phyloP scores from a whole-genome alignment of 1,140 invertebrate species.

The Bombus picipes region DNA sequence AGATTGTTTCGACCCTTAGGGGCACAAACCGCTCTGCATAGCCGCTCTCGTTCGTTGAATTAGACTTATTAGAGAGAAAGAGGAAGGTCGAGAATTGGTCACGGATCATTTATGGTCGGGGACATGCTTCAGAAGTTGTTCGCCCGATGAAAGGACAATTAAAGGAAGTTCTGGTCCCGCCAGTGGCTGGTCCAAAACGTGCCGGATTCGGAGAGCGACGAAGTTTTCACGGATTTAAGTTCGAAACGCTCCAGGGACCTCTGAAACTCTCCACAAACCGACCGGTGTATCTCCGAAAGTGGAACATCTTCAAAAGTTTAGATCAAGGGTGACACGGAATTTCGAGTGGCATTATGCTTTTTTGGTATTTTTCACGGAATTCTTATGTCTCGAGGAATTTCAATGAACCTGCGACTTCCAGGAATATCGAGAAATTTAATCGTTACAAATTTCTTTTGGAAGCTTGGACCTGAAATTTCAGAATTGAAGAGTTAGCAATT shows the following conservation, averaged over 20 bases:
- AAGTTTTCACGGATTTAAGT: conserved; percentile 13
- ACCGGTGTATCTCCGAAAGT: not conserved
- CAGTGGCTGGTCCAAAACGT: too few relatives aligned
- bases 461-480: not conserved
- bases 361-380: too few relatives aligned
- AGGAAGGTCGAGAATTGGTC: not conserved
- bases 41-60: not conserved
- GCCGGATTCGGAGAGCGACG: not conserved
- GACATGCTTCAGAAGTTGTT: conserved; percentile 18
- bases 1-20: not conserved
- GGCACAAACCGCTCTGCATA: not conserved
- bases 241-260: conserved; percentile 7
- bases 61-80: conserved; percentile 33
- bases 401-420: not conserved
- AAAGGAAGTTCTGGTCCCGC: conserved; percentile 4
- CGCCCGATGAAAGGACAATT: conserved; percentile 40
- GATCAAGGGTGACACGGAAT: not conserved
- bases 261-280: not conserved
- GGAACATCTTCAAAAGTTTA: not conserved
- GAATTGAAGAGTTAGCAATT: too few relatives aligned
- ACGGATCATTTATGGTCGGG: conserved; percentile 28
- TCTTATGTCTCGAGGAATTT: not conserved
- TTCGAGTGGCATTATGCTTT: too few relatives aligned
- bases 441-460: not conserved
- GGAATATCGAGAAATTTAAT: not conserved